phyloP scores from a whole-genome alignment of 2,797 vertebrate species.

The Gouania willdenowi region DNA sequence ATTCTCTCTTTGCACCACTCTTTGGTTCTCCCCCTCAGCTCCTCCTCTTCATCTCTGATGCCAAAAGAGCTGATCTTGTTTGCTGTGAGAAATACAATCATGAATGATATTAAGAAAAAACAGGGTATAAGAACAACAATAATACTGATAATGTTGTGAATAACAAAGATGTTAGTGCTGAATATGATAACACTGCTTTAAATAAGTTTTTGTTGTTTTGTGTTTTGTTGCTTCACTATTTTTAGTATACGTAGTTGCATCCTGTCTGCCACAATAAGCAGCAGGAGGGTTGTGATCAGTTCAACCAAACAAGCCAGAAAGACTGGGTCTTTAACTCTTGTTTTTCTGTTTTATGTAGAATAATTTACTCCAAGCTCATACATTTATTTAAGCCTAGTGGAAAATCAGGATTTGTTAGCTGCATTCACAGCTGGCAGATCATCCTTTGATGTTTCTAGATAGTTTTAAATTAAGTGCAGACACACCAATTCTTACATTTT shows the following conservation, averaged over 20 bases:
- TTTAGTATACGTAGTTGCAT: constrained; percentile 54
- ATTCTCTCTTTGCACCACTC: constrained; percentile 15
- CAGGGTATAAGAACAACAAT: constrained; percentile 80
- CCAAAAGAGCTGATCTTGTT: constrained; percentile 64
- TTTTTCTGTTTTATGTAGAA: constrained; percentile 39
- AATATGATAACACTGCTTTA: constrained; percentile 62
- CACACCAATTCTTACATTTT: constrained; percentile 19
- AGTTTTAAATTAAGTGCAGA: constrained; percentile 25
- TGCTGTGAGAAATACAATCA: constrained; percentile 75
- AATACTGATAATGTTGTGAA: constrained; percentile 72
- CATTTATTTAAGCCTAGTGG: constrained; percentile 46
- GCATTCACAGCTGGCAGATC: constrained; percentile 34
- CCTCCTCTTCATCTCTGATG: constrained; percentile 28
- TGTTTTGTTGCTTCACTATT: constrained; percentile 54
- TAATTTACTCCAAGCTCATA: constrained; percentile 46
- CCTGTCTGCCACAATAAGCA: constrained; percentile 38
- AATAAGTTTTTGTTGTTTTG: constrained; percentile 50
- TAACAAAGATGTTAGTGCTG: constrained; percentile 64
- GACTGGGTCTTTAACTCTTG: constrained; percentile 51
- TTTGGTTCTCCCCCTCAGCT: constrained; percentile 16
- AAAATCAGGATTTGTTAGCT: constrained; percentile 40
- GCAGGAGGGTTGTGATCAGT: constrained; percentile 45
- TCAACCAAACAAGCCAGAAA: constrained; percentile 52
- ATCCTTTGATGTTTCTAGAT: constrained; percentile 43
- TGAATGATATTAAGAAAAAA: constrained; percentile 69